Evolutionary conservation across 2,797 vertebrate genomes (phyloP).

Genomic region (Pygocentrus nattereri): DNA sequence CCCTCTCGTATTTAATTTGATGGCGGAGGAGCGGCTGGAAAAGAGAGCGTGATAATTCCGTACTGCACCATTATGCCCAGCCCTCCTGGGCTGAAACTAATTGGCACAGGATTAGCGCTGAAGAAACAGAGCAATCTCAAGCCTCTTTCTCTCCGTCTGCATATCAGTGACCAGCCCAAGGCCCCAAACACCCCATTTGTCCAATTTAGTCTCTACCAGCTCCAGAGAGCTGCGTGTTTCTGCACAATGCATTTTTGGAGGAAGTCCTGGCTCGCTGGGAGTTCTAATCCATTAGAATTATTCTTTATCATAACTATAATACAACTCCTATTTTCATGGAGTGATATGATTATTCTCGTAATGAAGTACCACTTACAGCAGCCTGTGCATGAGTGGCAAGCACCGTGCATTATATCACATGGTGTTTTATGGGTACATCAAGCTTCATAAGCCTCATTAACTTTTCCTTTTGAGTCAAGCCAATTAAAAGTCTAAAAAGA

Average conservation of each 20-base stretch:
- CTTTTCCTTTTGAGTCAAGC: background rate
- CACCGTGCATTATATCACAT: background rate
- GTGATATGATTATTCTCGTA: background rate
- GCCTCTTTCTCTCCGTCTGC: conserved; percentile 47
- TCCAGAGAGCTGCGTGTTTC: background rate
- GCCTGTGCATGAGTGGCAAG: background rate
- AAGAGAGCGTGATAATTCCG: conserved; percentile 59
- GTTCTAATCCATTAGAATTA: conserved; percentile 16
- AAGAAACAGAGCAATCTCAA: conserved; percentile 67
- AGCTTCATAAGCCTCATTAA: conserved; percentile 5
- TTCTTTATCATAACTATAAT: conserved; percentile 14
- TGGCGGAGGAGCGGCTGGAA: conserved; percentile 55
- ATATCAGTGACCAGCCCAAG: conserved; percentile 56
- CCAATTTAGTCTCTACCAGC: conserved; percentile 45
- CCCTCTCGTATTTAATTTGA: conserved; percentile 66
- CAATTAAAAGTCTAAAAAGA: background rate
- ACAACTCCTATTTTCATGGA: conserved; percentile 28
- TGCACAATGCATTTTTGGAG: background rate
- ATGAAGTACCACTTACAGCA: background rate
- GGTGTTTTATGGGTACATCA: background rate
- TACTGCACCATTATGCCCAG: conserved; percentile 61
- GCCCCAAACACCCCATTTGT: conserved; percentile 34
- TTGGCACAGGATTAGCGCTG: conserved; percentile 81
- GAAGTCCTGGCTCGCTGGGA: conserved; percentile 16
- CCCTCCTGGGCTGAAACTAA: conserved; percentile 80